Conservation (phyloP, 2,888 invertebrate species). For the Drosophila tripunctata region DNA sequence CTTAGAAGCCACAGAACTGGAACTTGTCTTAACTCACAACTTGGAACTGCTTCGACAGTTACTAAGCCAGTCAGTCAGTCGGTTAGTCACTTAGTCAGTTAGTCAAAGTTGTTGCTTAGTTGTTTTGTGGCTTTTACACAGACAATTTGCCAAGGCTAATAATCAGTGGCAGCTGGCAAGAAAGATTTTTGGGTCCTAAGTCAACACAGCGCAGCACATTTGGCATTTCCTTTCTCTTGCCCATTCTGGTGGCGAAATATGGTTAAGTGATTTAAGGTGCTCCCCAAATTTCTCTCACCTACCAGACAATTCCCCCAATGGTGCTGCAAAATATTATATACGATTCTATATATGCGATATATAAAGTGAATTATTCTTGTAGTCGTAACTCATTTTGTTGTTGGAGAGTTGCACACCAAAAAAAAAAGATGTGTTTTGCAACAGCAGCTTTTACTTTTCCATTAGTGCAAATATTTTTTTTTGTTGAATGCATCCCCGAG, state of each 20-base stretch:
- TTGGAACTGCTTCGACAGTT: conserved; percentile 13
- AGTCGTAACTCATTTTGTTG: conserved; percentile 27
- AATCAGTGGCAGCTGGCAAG: conserved; percentile 49
- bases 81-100: conserved; percentile 6
- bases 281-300: neutral
- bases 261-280: conserved; percentile 58
- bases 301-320: neutral
- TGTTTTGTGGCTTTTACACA: conserved; percentile 42
- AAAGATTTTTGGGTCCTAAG: conserved; percentile 56
- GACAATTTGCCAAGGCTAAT: conserved; percentile 52
- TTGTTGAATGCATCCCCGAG: conserved; percentile 69
- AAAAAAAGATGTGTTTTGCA: conserved; percentile 25
- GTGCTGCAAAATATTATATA: conserved; percentile 11
- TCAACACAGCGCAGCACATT: conserved; percentile 55
- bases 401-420: neutral
- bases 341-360: neutral
- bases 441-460: conserved; percentile 67
- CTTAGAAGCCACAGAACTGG: conserved; percentile 29
- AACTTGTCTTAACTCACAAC: conserved; percentile 26
- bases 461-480: conserved; percentile 65
- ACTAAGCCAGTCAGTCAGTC: conserved; percentile 18
- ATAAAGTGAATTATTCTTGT: conserved; percentile 14
- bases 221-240: conserved; percentile 34
- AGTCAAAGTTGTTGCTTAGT: conserved; percentile 19
- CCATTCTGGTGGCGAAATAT: conserved; percentile 10